Evolutionary conservation across 1,140 invertebrate genomes (phyloP), one percentile per base, ranked within the genome.

Genomic region (Ephestia elutella): DNA sequence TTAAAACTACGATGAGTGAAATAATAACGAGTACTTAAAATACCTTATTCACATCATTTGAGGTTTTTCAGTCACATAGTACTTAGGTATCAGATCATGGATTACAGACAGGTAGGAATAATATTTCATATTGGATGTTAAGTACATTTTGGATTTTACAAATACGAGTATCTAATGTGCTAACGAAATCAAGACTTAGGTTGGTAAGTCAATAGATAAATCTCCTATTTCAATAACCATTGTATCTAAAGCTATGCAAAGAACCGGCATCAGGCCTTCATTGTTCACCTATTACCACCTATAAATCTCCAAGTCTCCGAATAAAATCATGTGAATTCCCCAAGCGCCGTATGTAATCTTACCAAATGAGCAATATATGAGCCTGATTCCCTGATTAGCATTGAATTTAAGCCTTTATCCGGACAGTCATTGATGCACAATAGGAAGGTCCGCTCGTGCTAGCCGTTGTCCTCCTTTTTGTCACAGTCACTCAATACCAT

Each of bases 401-500:
- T 73, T 62, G 65, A 73, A 59, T 62, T 60, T 62, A 60, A 62
- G 44, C 60, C 53, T 54, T 35, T 50, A 25, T 58, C 54, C 50
- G 18, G 18, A 35, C 60, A 62, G 38, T 63, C 64, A 64, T 65
- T 63, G 65, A 66, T 63, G 61, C 57, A 60, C 57, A 55, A 62
- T 60, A 65, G 68, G 70, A 66, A 62, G 62, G 56, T 59, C 60
- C 56, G 56, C 59, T 62, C 19, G 50, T 58, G 56, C 63, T 71
- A 68, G 65, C 68, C 61, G 67, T 68, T 51, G 54, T 21, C 54
- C 32, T 44, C 30, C 55, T 59, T 51, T 56, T 57, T 44, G 62
- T 67, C 57, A 38, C 21, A 61, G 60, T 74, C 59, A 62, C 54
- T 70, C 65, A 58, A 49, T 56, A 59, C 64, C 58, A 66, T 68